Percentiles rank a stretch among this genome's conserved stretches.
These are phyloP conservation scores for Euura lappo DNA, from an alignment of 1,140 invertebrate species.

Conservation along the genomic window DNA sequence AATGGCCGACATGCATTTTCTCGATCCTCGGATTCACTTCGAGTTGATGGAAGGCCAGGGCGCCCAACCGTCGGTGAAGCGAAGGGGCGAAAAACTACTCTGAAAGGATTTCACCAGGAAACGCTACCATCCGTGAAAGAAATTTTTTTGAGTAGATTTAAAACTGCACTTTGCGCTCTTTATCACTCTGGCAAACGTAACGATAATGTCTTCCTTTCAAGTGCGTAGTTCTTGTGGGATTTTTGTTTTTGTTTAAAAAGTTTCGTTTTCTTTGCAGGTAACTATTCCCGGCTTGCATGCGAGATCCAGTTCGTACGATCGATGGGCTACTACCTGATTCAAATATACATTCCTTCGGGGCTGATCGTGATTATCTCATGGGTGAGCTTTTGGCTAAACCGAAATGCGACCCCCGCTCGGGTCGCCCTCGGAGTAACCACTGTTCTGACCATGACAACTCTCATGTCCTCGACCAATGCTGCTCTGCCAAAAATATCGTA, in stretches of 20 bases:
- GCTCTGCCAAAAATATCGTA: conserved; percentile 98
- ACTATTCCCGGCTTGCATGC: conserved; percentile 96
- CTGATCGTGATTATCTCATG: conserved; percentile 99
- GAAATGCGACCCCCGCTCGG: conserved; percentile 95
- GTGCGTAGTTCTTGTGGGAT: no score
- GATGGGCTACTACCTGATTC: conserved; percentile 99
- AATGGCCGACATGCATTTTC: conserved; percentile 9
- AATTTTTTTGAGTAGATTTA: no score
- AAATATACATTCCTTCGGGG: conserved; percentile 98
- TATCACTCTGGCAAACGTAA: no score
- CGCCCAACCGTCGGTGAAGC: not conserved
- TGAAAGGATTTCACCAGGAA: no score
- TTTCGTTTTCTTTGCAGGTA: conserved; percentile 72
- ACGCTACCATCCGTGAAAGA: no score
- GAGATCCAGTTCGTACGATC: conserved; percentile 97
- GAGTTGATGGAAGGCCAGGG: not conserved
- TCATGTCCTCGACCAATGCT: conserved; percentile 98
- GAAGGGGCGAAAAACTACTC: not conserved
- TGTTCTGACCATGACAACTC: conserved; percentile 97
- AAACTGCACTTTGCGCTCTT: no score
- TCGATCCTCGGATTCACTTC: not conserved
- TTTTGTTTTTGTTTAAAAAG: no score
- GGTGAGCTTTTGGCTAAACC: conserved; percentile 95
- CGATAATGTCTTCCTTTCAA: no score
- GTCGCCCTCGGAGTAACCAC: conserved; percentile 96